Evolutionary conservation across 2,888 invertebrate genomes (phyloP).

Genomic region (Drosophila helvetica): DNA sequence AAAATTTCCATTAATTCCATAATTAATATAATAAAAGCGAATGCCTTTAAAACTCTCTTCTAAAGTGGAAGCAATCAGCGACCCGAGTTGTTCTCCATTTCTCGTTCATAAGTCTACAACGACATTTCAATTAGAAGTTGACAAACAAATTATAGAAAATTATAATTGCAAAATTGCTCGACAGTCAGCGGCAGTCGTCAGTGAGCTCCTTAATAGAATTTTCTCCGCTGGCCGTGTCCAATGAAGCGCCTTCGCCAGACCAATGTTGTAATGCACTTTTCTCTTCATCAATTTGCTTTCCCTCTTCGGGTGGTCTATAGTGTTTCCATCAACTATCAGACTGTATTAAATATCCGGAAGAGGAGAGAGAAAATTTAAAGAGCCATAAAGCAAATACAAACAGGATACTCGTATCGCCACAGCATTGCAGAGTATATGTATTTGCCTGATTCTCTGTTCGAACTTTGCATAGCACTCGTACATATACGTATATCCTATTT

Average conservation of each 20-base stretch:
- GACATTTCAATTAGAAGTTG: slow-evolving; percentile 64
- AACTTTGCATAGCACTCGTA: slow-evolving; percentile 25
- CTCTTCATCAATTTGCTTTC: slow-evolving; percentile 15
- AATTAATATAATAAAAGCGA: background rate
- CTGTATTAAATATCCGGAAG: slow-evolving; percentile 34
- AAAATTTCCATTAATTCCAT: background rate
- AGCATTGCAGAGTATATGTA: background rate
- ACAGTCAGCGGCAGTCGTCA: slow-evolving; percentile 9
- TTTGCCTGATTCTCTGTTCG: background rate
- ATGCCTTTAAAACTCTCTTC: no score
- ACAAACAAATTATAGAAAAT: slow-evolving; percentile 47
- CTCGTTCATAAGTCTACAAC: background rate
- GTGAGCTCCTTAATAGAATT: slow-evolving; percentile 27
- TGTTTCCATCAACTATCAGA: slow-evolving; percentile 16
- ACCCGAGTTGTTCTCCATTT: no score
- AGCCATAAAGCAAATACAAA: slow-evolving; percentile 21
- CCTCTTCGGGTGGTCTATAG: slow-evolving; percentile 19
- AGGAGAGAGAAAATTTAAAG: slow-evolving; percentile 7
- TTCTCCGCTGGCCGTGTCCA: slow-evolving; percentile 3
- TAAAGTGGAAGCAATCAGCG: no score
- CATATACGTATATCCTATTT: slow-evolving; percentile 26
- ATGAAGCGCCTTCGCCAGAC: slow-evolving; percentile 22
- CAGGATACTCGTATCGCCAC: background rate
- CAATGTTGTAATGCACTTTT: slow-evolving; percentile 3
- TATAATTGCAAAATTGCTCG: slow-evolving; percentile 40